Evolutionary conservation across 2,797 vertebrate species (phyloP).

Genomic region (Mastacembelus armatus): DNA sequence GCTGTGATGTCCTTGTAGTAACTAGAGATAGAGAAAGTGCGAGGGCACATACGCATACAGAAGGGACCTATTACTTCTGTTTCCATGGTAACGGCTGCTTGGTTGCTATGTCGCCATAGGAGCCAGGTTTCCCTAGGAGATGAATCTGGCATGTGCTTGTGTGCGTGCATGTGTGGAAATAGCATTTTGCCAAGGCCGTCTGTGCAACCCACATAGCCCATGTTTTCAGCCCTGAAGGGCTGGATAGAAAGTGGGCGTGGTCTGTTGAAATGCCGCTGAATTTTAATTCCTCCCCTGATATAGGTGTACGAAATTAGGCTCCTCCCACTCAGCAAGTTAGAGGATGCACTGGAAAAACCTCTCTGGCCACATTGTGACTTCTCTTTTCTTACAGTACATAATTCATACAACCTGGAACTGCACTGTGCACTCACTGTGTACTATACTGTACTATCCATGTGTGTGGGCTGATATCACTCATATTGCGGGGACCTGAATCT

Average conservation of each 20-base stretch:
- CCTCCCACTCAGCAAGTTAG: conserved; percentile 44
- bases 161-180: conserved; percentile 36
- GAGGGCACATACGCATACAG: conserved; percentile 55
- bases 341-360: conserved; percentile 30
- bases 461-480: too few relatives aligned
- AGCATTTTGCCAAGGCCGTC: conserved; percentile 65
- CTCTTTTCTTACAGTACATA: not conserved
- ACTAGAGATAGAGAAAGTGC: conserved; percentile 45
- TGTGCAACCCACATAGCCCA: conserved; percentile 64
- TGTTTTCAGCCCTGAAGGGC: conserved; percentile 59
- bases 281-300: conserved; percentile 53
- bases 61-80: conserved; percentile 84
- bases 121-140: conserved; percentile 83
- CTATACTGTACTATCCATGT: too few relatives aligned
- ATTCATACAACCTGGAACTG: conserved; percentile 5
- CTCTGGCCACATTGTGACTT: conserved; percentile 20
- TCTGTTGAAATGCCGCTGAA: conserved; percentile 49
- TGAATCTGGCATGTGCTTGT: conserved; percentile 63
- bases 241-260: conserved; percentile 73
- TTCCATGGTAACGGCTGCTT: conserved; percentile 87
- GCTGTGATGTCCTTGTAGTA: conserved; percentile 48
- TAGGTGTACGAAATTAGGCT: conserved; percentile 37
- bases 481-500: too few relatives aligned
- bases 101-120: conserved; percentile 81
- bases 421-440: too few relatives aligned